Evolutionary conservation across 2,113 vertebrate genomes (phyloP).

Genomic region (Gymnarchus niloticus): DNA sequence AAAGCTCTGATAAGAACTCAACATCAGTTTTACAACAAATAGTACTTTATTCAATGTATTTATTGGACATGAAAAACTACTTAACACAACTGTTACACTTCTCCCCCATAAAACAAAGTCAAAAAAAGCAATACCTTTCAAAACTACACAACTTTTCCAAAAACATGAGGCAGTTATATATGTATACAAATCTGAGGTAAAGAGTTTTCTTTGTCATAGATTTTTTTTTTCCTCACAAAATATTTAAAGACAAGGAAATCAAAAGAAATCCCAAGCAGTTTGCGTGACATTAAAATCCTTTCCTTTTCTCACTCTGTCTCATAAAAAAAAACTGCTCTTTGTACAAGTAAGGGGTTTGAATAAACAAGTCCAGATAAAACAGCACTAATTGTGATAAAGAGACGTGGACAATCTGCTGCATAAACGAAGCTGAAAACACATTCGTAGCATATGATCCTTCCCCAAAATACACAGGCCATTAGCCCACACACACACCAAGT

Average conservation of each 20-base stretch:
- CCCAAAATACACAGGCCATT: constrained; percentile 30
- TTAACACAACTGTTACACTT: constrained; percentile 56
- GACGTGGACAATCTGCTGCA: constrained; percentile 34
- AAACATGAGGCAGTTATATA: constrained; percentile 62
- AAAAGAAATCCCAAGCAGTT: constrained; percentile 54
- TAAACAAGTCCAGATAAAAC: constrained; percentile 1
- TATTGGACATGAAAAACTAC: constrained; percentile 71
- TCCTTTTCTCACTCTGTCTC: constrained; percentile 60
- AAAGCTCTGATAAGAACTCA: neutral
- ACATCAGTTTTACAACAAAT: constrained; percentile 59
- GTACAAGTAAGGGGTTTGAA: constrained; percentile 31
- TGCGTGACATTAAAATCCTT: constrained; percentile 40
- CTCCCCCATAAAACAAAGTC: constrained; percentile 60
- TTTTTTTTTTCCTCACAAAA: constrained; percentile 62
- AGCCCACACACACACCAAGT: constrained; percentile 51
- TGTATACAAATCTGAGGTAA: constrained; percentile 69
- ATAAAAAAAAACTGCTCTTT: constrained; percentile 53
- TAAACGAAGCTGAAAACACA: constrained; percentile 26
- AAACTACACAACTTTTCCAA: constrained; percentile 63
- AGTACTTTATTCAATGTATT: constrained; percentile 52
- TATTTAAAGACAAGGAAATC: constrained; percentile 59
- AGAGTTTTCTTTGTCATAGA: constrained; percentile 62
- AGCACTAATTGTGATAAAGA: constrained; percentile 28
- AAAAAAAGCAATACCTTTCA: constrained; percentile 44
- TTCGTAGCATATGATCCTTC: neutral